These are phyloP conservation scores for Tympanoctomys barrerae DNA, from an alignment of 2,797 vertebrate genomes.

Conservation along the genomic window DNA sequence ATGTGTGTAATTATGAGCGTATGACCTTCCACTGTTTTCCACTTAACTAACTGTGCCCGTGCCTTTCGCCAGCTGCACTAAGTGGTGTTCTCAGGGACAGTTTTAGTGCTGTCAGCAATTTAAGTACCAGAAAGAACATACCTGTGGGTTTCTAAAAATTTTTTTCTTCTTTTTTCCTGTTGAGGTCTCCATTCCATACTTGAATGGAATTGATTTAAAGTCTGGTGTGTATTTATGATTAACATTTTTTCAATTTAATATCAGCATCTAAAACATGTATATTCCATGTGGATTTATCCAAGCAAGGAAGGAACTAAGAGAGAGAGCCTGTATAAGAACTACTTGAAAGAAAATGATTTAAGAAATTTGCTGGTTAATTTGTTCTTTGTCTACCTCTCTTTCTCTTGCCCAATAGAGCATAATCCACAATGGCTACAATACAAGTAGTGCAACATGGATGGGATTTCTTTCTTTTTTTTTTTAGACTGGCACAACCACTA, in stretches of 20 bases:
- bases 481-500: no score
- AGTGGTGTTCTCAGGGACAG: conserved; percentile 62
- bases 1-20: conserved; percentile 71
- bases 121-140: conserved; percentile 62
- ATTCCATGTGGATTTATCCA: background rate
- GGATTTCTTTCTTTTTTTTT: background rate
- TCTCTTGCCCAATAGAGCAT: background rate
- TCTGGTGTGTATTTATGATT: background rate
- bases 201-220: background rate
- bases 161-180: background rate
- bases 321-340: background rate
- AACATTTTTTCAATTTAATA: conserved; percentile 3
- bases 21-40: conserved; percentile 80
- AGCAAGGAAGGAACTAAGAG: background rate
- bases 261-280: background rate
- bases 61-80: conserved; percentile 72
- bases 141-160: conserved; percentile 1
- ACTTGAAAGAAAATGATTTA: background rate
- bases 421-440: background rate
- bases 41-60: conserved; percentile 75
- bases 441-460: background rate
- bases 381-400: background rate
- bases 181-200: background rate
- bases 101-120: conserved; percentile 76
- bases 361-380: background rate